These are phyloP conservation scores for Pleuronectes platessa DNA, from an alignment of 2,113 vertebrate species.

Conservation along the genomic window DNA sequence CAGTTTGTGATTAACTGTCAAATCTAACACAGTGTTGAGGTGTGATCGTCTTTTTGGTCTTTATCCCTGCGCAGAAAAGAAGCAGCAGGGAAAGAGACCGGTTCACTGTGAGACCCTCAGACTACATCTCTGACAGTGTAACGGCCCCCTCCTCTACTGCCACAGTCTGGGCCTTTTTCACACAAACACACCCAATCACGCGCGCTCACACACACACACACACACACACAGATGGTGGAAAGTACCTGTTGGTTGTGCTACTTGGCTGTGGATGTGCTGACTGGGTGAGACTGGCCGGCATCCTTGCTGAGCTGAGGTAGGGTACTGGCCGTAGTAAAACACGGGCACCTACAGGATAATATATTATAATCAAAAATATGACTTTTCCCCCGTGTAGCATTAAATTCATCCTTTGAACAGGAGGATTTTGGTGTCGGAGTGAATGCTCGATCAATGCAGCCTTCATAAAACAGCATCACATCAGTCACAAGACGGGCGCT, in stretches of 20 bases:
- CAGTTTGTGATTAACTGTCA: background rate
- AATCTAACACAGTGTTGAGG: background rate
- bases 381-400: background rate
- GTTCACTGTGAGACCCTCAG: slow-evolving; percentile 99
- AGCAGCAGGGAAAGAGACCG: slow-evolving; percentile 97
- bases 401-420: background rate
- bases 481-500: background rate
- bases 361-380: slow-evolving; percentile 1
- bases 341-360: slow-evolving; percentile 85
- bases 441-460: background rate
- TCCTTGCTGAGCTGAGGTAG: slow-evolving; percentile 91
- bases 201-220: slow-evolving; percentile 27
- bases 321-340: slow-evolving; percentile 92
- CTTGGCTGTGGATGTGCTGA: slow-evolving; percentile 80
- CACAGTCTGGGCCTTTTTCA: slow-evolving; percentile 30
- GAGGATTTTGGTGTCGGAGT: background rate
- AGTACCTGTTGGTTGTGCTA: slow-evolving; percentile 86
- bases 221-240: background rate
- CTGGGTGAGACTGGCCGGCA: slow-evolving; percentile 87
- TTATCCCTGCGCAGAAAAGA: slow-evolving; percentile 54
- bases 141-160: slow-evolving; percentile 94
- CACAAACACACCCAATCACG: background rate
- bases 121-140: slow-evolving; percentile 99
- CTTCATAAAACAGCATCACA: background rate
- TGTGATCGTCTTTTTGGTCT: background rate